Percentiles rank a stretch among this genome's conserved stretches.
Evolutionary conservation across 2,113 vertebrate genomes (phyloP).

Genomic region (Megaleporinus macrocephalus): DNA sequence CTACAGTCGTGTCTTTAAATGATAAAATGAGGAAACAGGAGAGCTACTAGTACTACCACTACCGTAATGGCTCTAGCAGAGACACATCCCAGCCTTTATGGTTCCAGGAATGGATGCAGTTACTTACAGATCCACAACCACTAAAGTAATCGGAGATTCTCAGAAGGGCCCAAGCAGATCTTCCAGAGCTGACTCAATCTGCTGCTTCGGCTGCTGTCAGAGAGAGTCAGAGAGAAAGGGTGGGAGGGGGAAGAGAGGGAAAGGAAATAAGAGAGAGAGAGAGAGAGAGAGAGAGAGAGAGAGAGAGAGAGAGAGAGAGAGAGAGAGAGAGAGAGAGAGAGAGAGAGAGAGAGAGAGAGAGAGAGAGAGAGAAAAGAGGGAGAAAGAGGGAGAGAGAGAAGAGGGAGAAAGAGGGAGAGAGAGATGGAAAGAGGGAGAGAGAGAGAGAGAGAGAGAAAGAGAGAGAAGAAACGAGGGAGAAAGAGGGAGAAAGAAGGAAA

Average conservation of each 20-base stretch:
- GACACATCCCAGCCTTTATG: slow-evolving; percentile 62
- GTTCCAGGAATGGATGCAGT: slow-evolving; percentile 69
- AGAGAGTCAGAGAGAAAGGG: slow-evolving; percentile 2
- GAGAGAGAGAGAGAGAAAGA: slow-evolving; percentile 22
- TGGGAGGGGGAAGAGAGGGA: too few species aligned
- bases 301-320: background rate
- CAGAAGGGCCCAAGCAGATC: slow-evolving; percentile 15
- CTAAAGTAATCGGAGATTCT: slow-evolving; percentile 53
- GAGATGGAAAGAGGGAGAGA: too few species aligned
- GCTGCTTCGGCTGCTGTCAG: slow-evolving; percentile 27
- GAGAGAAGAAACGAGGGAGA: background rate
- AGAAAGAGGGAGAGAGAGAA: slow-evolving; percentile 26
- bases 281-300: background rate
- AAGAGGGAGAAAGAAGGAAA: background rate
- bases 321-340: too few species aligned
- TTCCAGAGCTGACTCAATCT: slow-evolving; percentile 13
- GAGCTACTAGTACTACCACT: slow-evolving; percentile 56
- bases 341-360: background rate
- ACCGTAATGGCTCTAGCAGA: slow-evolving; percentile 69
- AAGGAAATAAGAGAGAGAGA: slow-evolving; percentile 27
- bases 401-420: background rate
- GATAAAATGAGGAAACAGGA: slow-evolving; percentile 61
- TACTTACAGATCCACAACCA: slow-evolving; percentile 54
- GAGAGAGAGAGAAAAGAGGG: too few species aligned
- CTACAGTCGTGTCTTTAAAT: slow-evolving; percentile 60